Evolutionary conservation across 2,113 vertebrate genomes (phyloP), one percentile per base, ranked within the genome.

Genomic region (Herpetotheres cachinnans): DNA sequence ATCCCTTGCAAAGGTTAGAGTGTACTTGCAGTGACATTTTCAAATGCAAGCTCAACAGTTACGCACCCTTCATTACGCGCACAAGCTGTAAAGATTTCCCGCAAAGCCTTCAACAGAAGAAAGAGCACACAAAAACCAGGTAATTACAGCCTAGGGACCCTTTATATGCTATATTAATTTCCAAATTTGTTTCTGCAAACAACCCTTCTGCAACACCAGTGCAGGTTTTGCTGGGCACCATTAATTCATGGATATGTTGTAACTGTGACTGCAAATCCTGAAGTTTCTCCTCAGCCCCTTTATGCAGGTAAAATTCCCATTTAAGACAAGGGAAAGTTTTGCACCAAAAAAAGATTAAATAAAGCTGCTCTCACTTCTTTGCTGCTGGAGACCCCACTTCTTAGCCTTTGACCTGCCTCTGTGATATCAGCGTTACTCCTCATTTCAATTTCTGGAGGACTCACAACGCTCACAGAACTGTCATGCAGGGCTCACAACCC

Each of bases 1-100:
- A 42, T 5, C 65, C 30, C 52, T 46, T 11, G 13, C 16, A 94
- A 96, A 97, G 84, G 81, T 87, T 26, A 63, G 34, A 65, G 44
- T 30, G 62, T 65, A 38, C 56, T 66, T 49, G 66, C 54, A 63
- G 81, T 87, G 95, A 95, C 95, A 94, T 95, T 96, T 96, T 21
- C 92, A 93, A 90, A 91, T 58, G 66, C 58, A 91, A 67, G 10
- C 54, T 91, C 82, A 54, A 77, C 40, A 84, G 34, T 56, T 88
- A 46, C 6, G 9, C 8, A 2, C 38, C 32, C 72, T 46, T 58
- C 19, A 14, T 1, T 29, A 21, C 6, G 26, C 40, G 55, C 55
- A 40, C 27, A 29, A 47, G 40, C 56, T 76, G 50, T 5, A 42
- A 42, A 42, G 29, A 13, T 47, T 44, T 47, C 38, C 81, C 94